Percentiles rank a stretch among this genome's conserved stretches.
These are phyloP conservation scores for Chalcis sispes DNA, from an alignment of 2,888 invertebrate species.

Conservation along the genomic window DNA sequence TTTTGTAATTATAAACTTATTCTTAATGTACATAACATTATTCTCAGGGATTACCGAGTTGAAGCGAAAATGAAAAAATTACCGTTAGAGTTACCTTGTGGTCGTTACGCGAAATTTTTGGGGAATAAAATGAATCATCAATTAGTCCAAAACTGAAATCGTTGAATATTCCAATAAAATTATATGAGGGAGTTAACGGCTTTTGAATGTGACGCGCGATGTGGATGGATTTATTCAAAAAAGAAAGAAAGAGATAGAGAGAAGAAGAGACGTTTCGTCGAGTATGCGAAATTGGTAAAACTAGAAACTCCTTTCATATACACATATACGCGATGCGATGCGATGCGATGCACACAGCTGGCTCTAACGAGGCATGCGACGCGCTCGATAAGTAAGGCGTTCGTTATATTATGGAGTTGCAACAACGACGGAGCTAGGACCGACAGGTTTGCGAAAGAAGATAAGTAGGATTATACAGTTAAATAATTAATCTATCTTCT, in stretches of 20 bases:
- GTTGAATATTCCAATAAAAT: constrained; percentile 27
- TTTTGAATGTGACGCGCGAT: neutral
- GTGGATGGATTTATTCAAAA: constrained; percentile 37
- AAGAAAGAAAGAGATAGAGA: no score
- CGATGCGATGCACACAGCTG: no score
- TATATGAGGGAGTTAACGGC: no score
- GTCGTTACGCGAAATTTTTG: no score
- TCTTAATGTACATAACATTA: no score
- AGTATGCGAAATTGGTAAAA: constrained; percentile 25
- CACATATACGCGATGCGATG: constrained; percentile 3
- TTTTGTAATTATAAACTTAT: no score
- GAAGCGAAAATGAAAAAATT: no score
- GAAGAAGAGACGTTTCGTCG: constrained; percentile 17
- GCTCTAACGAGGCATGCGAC: constrained; percentile 1
- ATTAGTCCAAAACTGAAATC: neutral
- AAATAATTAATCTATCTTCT: constrained; percentile 10
- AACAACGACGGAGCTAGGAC: no score
- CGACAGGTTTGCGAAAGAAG: constrained; percentile 3
- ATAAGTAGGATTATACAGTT: constrained; percentile 1
- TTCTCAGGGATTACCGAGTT: no score
- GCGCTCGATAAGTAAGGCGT: constrained; percentile 21
- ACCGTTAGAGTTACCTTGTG: no score
- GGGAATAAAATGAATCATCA: no score
- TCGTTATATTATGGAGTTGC: neutral
- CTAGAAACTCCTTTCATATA: constrained; percentile 35